Evolutionary conservation across 1,140 invertebrate genomes (phyloP), one percentile per base, ranked within the genome.

Genomic region (Myzus persicae): DNA sequence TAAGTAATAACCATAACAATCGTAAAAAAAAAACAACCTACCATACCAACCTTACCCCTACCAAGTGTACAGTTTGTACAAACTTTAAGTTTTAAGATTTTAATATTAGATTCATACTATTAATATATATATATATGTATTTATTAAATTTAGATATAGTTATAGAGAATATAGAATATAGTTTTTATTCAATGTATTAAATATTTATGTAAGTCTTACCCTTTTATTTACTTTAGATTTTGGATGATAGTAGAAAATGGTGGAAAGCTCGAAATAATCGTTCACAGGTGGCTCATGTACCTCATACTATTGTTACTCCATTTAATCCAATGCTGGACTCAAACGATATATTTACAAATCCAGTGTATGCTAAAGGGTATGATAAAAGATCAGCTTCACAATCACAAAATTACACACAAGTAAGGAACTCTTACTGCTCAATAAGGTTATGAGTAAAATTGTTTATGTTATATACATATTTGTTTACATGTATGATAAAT

Each of bases 171-270:
- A n/a, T n/a, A n/a, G n/a, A n/a, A n/a, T n/a, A n/a, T n/a, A n/a
- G n/a, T n/a, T n/a, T 76, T 76, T n/a, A 76, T 76, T 1, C n/a
- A 20, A 7, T 76, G 4, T n/a, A n/a, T n/a, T 67, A 76, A 76
- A 76, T 76, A 76, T n/a, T 76, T n/a, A 76, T 76, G 14, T 76
- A 76, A 76, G 11, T 76, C 11, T 20, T 76, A 76, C 4, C 3
- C 0, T 76, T n/a, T 76, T n/a, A 67, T 67, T 67, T 5, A 67
- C 14, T 90, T 67, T 67, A 98, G 98, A 97, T 99, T 81, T 95
- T 99, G 89, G 99, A 99, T 95, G 98, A 99, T 95, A 97, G 97
- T 76, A 96, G 99, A 94, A 99, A 99, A 95, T 99, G 99, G 99
- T 99, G 99, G 99, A 99, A 99, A 95, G 98, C 99, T 94, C 96